Base-by-base conservation (phyloP, 2,888 invertebrate genomes). In the Zele albiditarsus region DNA sequence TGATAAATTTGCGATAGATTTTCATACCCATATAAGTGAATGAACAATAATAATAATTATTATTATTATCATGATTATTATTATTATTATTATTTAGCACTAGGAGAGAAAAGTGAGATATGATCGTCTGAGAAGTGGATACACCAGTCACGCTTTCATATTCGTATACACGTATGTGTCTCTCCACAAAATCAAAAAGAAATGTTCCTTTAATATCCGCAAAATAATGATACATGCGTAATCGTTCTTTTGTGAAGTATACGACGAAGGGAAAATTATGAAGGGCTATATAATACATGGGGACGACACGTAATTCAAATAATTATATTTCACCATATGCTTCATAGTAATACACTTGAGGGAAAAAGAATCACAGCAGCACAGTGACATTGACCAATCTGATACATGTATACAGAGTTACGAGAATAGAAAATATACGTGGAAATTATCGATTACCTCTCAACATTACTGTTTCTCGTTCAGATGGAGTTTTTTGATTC, bases 131-230 rank as follows among this genome's bases (percentile, higher is more conserved):
- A 60, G 27, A 58, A 20, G 25, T 58, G 14, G 12, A 25, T 66
- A 42, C 38, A 42, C 23, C 66, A 66, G 66, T 67, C 67, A 67
- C 67, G 67, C 46, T 67, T 67, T 67, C 67, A 46, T 67, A 66
- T 27, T 67, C 25, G 12, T 38, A 3, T 25, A 42, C n/a, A 46
- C 8, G 31, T 46, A 27, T 28, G 27, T 66, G 27, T 23, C 46
- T 65, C n/a, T 62, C 27, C n/a, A 31, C 38, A 20, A 38, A 20
- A 38, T 20, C 31, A 63, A 20, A 62, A 63, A 23, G 38, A 38
- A 38, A 38, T 38, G 8, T 12, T 8, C 8, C 8, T 38, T 12
- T 12, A 38, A 38, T 38, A 2, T 38, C 12, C 5, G 8, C 38
- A 38, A 12, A 38, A 12, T 12, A 38, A 38, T 6, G 38, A 38